A percentile compares a stretch with the other conserved stretches of the same genome.
Conservation (phyloP, 1,140 invertebrate species). For the Pogonognathellus flavescens region DNA sequence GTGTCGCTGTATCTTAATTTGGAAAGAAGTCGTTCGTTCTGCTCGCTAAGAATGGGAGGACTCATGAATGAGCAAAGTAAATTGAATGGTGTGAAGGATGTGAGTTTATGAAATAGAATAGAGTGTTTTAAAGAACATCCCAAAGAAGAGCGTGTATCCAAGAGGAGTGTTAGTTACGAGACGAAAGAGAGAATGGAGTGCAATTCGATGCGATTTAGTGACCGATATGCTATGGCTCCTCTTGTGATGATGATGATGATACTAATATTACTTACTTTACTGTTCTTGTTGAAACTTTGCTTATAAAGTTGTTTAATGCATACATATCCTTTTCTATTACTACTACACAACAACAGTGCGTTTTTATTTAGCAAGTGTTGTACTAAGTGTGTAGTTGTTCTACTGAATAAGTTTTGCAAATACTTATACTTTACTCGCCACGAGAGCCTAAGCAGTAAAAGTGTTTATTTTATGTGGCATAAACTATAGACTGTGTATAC, state of each 20-base stretch:
- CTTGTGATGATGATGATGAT: background rate
- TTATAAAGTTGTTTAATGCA: too few species aligned
- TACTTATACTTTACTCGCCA: background rate
- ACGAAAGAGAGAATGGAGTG: conserved; percentile 24
- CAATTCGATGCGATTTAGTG: conserved; percentile 51
- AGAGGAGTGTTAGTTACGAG: background rate
- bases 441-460: background rate
- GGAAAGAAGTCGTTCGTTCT: background rate
- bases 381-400: too few species aligned
- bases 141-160: background rate
- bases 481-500: too few species aligned
- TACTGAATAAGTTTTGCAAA: background rate
- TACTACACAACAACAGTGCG: too few species aligned
- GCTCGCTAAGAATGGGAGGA: conserved; percentile 12
- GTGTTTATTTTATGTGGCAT: too few species aligned
- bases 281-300: too few species aligned
- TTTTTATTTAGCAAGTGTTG: too few species aligned
- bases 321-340: too few species aligned
- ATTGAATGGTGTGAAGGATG: conserved; percentile 46
- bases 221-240: conserved; percentile 29
- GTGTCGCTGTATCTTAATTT: background rate
- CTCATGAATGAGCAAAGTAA: background rate
- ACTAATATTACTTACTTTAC: too few species aligned
- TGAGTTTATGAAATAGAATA: conserved; percentile 7
- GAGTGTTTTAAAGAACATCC: background rate